phyloP scores from a whole-genome alignment of 2,797 vertebrate genomes.

The Pterois miles region DNA sequence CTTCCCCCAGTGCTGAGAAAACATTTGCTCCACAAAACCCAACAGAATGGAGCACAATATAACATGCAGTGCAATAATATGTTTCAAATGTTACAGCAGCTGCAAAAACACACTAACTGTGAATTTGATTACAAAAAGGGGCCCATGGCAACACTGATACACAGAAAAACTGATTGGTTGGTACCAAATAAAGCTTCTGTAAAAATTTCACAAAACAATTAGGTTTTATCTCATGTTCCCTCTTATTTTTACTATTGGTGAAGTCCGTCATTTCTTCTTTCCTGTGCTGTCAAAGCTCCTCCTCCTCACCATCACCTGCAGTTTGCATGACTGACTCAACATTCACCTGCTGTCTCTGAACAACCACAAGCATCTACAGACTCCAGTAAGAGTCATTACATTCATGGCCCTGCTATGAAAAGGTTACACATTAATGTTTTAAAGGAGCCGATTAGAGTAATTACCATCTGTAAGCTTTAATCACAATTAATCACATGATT shows the following conservation, averaged over 20 bases:
- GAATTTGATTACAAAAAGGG: slow-evolving; percentile 5
- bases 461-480: not conserved
- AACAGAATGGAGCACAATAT: not conserved
- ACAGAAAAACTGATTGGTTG: not conserved
- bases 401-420: not conserved
- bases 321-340: not conserved
- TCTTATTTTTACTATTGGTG: not conserved
- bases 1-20: not conserved
- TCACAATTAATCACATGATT: too few species aligned
- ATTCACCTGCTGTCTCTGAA: not conserved
- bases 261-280: not conserved
- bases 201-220: too few species aligned
- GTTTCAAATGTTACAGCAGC: slow-evolving; percentile 24
- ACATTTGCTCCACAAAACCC: not conserved
- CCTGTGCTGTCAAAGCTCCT: not conserved
- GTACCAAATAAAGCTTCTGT: too few species aligned
- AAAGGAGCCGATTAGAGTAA: not conserved
- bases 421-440: not conserved
- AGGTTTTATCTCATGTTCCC: not conserved
- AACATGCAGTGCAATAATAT: not conserved
- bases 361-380: not conserved
- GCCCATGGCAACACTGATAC: not conserved
- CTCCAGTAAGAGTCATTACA: not conserved
- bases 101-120: slow-evolving; percentile 45
- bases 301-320: not conserved